Conservation (phyloP, 1,140 invertebrate species). For the Elymnias hypermnestra region DNA sequence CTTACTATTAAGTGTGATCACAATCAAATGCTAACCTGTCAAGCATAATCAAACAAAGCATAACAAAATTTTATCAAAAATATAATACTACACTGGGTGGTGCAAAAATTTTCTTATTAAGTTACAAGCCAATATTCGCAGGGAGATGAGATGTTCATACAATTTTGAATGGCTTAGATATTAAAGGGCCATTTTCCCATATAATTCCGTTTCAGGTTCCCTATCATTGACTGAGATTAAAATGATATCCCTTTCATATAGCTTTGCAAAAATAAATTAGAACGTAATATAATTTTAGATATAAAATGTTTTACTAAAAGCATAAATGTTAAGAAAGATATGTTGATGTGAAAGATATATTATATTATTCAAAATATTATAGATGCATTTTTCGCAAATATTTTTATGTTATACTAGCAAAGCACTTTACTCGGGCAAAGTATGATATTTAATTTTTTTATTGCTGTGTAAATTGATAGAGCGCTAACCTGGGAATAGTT, state of each 20-base stretch:
- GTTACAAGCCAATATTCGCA: background rate
- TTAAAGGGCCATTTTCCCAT: conserved; percentile 2
- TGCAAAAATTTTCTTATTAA: background rate
- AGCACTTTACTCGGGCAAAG: too few species aligned
- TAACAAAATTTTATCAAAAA: background rate
- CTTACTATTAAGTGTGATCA: too few species aligned
- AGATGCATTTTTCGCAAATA: too few species aligned
- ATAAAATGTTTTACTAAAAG: background rate
- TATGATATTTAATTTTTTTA: too few species aligned
- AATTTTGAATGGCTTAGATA: conserved; percentile 6
- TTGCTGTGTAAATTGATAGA: too few species aligned
- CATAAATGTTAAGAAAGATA: too few species aligned
- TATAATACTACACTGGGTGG: background rate
- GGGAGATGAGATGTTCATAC: background rate
- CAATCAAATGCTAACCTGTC: background rate
- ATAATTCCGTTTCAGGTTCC: conserved; percentile 4
- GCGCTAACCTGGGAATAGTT: too few species aligned
- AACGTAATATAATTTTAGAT: background rate
- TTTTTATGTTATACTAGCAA: too few species aligned
- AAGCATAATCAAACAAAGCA: background rate
- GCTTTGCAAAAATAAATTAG: background rate
- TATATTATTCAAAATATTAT: background rate
- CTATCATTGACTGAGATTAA: conserved; percentile 6
- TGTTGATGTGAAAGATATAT: too few species aligned
- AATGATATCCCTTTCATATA: conserved; percentile 4